Evolutionary conservation across 2,113 vertebrate species (phyloP).

Genomic region (Hoplias malabaricus): DNA sequence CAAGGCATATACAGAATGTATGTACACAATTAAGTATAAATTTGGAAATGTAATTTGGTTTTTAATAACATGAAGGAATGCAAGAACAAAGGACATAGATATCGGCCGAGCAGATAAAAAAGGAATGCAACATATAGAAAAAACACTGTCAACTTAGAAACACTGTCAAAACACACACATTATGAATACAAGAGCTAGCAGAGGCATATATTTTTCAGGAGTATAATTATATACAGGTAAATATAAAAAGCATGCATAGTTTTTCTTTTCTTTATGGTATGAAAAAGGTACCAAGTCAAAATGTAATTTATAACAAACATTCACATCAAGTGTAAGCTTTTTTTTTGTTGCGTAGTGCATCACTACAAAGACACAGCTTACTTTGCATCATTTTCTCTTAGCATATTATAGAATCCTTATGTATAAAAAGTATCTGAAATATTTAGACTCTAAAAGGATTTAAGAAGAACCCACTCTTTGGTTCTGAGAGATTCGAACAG

Average conservation of each 20-base stretch:
- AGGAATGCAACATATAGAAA: constrained; percentile 77
- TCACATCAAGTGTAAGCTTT: background rate
- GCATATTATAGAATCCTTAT: background rate
- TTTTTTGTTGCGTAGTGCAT: background rate
- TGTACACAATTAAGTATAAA: constrained; percentile 75
- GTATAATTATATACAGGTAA: constrained; percentile 77
- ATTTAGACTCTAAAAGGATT: background rate
- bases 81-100: constrained; percentile 70
- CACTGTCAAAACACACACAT: constrained; percentile 72
- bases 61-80: constrained; percentile 55
- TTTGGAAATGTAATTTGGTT: constrained; percentile 56
- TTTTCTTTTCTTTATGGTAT: constrained; percentile 72
- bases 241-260: constrained; percentile 88
- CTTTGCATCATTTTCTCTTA: background rate
- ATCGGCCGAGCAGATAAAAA: constrained; percentile 55
- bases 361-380: constrained; percentile 7
- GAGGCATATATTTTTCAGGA: constrained; percentile 82
- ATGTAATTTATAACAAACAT: constrained; percentile 59
- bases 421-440: background rate
- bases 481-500: background rate
- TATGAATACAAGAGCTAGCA: constrained; percentile 63
- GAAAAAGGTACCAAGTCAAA: constrained; percentile 73
- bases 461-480: background rate
- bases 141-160: constrained; percentile 84
- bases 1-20: constrained; percentile 82